These are phyloP conservation scores for Orussus abietinus DNA, from an alignment of 1,140 invertebrate species.

Conservation along the genomic window DNA sequence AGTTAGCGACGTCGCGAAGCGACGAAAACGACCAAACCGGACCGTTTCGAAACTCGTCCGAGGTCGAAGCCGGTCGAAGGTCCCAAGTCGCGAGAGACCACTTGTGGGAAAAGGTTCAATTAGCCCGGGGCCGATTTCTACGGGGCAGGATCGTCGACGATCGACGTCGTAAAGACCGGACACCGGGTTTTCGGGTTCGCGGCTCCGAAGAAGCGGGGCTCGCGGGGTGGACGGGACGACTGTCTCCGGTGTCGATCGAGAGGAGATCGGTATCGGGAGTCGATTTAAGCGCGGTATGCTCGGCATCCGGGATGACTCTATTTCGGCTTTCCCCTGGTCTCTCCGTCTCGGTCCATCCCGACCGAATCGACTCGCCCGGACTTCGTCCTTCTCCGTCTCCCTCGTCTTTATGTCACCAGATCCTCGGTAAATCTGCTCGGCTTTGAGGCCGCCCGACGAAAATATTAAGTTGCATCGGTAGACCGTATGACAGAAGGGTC, in stretches of 20 bases:
- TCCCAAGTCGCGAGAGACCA: too few species aligned
- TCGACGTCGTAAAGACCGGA: too few species aligned
- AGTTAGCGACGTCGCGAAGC: too few species aligned
- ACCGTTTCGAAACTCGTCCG: too few species aligned
- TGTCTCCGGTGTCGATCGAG: constrained; percentile 45
- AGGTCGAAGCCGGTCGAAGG: too few species aligned
- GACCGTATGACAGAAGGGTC: constrained; percentile 29
- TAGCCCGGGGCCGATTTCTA: constrained; percentile 19
- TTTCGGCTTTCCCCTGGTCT: constrained; percentile 25
- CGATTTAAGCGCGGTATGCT: constrained; percentile 33
- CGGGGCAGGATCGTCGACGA: too few species aligned
- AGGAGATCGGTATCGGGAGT: constrained; percentile 40
- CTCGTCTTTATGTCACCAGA: constrained; percentile 31
- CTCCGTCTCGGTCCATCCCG: constrained; percentile 1
- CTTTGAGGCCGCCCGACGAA: constrained; percentile 28
- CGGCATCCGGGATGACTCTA: constrained; percentile 36
- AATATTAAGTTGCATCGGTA: constrained; percentile 41
- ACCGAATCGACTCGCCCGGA: background rate
- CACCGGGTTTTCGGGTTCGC: too few species aligned
- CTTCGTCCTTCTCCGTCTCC: constrained; percentile 6
- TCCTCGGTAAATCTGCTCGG: constrained; percentile 30
- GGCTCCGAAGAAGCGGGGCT: too few species aligned
- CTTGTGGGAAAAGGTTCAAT: constrained; percentile 25
- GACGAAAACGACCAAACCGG: too few species aligned
- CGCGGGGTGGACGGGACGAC: too few species aligned